Base-by-base conservation (phyloP, 2,113 vertebrate genomes). In the Glaucomys volans region DNA sequence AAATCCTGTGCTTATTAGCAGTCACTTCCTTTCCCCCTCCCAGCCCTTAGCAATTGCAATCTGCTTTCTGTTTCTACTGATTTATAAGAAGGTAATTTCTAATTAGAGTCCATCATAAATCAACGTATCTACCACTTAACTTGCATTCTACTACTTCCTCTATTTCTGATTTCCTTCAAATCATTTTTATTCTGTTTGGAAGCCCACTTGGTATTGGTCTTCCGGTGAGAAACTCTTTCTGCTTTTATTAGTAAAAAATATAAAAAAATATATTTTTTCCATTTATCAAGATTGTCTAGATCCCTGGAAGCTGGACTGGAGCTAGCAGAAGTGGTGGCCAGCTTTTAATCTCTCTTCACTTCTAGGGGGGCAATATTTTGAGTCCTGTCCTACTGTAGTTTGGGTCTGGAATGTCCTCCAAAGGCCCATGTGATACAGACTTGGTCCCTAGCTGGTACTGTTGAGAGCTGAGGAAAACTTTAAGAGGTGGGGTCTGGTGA, bases 11-110 rank as follows among this genome's bases (percentile, higher is more conserved):
- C 42, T 59, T 74, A 50, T 44, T 24, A 77, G 37, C 54, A 85
- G 67, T 79, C 74, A 14, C 24, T 54, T 24, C 57, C 66, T 59
- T 59, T 59, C 57, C 6, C 57, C 54, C 17, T 54, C 54, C 54
- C 54, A 66, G 64, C 50, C 71, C 35, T 69, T 86, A 40, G 42
- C 66, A 82, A 76, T 24, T 30, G 30, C 44, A 14, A 64, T 69
- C 80, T 71, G 17, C 44, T 90, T 90, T 72, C 59, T 35, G 24
- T 47, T 84, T 81, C 72, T 81, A 8, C 16, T 64, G 91, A 59
- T 86, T 72, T 90, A 52, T 37, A 88, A 95, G 84, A 24, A 82
- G 88, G 84, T 16, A 42, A 47, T 71, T 95, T 92, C 75, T 94
- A 92, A 82, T 42, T 66, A 59, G 67, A 66, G 77, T 24, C 74